Percentiles rank a stretch among this genome's conserved stretches.
These are phyloP conservation scores for Oopsacas minuta DNA, from an alignment of 37 sponge, comb jelly and placozoan genomes.

Conservation along the genomic window DNA sequence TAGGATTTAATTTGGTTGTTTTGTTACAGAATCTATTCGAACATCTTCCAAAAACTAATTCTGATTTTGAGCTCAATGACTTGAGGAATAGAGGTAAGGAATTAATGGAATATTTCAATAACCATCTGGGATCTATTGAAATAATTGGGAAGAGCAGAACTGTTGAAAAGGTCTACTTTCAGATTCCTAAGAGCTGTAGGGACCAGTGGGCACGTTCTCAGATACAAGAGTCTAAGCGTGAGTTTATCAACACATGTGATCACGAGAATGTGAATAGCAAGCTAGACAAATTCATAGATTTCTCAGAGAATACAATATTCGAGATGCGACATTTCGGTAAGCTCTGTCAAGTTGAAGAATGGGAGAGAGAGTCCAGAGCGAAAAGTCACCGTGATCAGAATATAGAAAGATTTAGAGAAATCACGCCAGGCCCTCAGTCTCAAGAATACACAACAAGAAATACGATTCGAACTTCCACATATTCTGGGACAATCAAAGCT, in stretches of 20 bases:
- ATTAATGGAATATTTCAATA: constrained; percentile 61
- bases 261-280: constrained; percentile 60
- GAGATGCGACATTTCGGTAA: constrained; percentile 28
- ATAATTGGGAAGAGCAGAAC: constrained; percentile 59
- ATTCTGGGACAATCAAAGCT: background rate
- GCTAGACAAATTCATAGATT: constrained; percentile 52
- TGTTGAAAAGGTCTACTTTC: constrained; percentile 78
- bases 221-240: constrained; percentile 52
- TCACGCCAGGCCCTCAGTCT: background rate
- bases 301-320: constrained; percentile 91
- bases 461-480: background rate
- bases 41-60: constrained; percentile 38
- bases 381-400: constrained; percentile 2
- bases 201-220: constrained; percentile 64
- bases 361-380: constrained; percentile 7
- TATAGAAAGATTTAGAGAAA: background rate
- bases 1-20: constrained; percentile 69
- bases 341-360: background rate
- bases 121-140: constrained; percentile 71
- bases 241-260: constrained; percentile 58
- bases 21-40: constrained; percentile 67
- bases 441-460: background rate
- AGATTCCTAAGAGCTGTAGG: constrained; percentile 36
- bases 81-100: constrained; percentile 19
- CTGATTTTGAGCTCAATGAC: background rate